Evolutionary conservation across 2,888 invertebrate genomes (phyloP).

Genomic region (Caenorhabditis panamensis): DNA sequence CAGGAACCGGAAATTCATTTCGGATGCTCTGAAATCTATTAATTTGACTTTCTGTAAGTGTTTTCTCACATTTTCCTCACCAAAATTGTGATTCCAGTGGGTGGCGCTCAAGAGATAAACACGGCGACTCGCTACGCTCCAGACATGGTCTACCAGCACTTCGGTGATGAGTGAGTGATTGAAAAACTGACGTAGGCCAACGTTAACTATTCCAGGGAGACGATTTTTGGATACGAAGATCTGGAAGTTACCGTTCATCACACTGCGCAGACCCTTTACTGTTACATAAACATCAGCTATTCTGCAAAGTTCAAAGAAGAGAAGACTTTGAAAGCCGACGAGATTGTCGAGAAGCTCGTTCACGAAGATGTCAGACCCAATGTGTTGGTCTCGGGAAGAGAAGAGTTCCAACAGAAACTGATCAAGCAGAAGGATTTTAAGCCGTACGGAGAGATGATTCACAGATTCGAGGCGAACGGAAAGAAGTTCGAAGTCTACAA

Average conservation of each 20-base stretch:
- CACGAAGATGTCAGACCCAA: constrained; percentile 70
- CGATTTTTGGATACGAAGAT: constrained; percentile 94
- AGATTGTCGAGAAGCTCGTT: constrained; percentile 67
- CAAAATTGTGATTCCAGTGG: constrained; percentile 62
- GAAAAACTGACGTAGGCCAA: no score
- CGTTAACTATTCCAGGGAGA: constrained; percentile 85
- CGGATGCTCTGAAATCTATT: constrained; percentile 71
- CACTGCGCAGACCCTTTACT: constrained; percentile 88
- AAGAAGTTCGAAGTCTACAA: constrained; percentile 66
- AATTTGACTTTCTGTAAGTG: constrained; percentile 73
- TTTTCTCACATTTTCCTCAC: neutral
- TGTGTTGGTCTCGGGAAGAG: constrained; percentile 55
- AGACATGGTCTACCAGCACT: constrained; percentile 94
- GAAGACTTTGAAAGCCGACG: constrained; percentile 68
- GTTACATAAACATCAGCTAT: constrained; percentile 89
- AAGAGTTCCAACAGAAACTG: constrained; percentile 54
- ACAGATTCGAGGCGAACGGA: constrained; percentile 77
- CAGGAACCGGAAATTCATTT: constrained; percentile 45
- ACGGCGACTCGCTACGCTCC: constrained; percentile 83
- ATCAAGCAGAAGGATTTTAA: constrained; percentile 83
- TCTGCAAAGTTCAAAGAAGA: constrained; percentile 85
- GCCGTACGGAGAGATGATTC: constrained; percentile 87
- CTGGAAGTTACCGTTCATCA: constrained; percentile 89
- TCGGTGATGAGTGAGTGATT: constrained; percentile 89
- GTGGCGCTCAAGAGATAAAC: constrained; percentile 63